Conservation (phyloP, 2,113 vertebrate species). For the Macrotis lagotis region DNA sequence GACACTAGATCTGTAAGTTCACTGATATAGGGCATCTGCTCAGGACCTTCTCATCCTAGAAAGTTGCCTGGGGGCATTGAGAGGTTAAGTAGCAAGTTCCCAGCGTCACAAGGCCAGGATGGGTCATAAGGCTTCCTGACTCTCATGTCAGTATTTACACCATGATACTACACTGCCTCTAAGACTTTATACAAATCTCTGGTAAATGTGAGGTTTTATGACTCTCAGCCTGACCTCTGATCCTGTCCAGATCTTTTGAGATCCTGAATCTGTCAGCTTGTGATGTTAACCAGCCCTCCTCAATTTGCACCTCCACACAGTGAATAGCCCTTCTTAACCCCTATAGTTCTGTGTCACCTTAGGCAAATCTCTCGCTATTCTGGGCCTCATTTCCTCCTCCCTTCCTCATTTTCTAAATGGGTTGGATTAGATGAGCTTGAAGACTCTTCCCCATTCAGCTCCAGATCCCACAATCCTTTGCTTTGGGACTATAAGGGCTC, state of each 20-base stretch:
- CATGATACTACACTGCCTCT: neutral
- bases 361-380: neutral
- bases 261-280: neutral
- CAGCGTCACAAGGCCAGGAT: neutral
- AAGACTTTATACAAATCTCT: neutral
- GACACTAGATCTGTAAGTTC: neutral
- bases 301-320: neutral
- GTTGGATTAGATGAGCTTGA: neutral
- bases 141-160: no score
- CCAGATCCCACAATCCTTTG: neutral
- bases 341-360: neutral
- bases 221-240: neutral
- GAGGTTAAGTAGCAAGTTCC: neutral
- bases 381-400: neutral
- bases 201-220: neutral
- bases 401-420: slow-evolving; percentile 27
- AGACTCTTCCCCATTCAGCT: neutral
- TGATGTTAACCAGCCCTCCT: neutral
- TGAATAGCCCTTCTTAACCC: neutral
- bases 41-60: neutral
- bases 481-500: neutral
- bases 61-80: neutral
- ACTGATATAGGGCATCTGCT: neutral
- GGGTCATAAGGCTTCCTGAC: neutral
- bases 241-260: neutral